Percentiles rank a stretch among this genome's conserved stretches.
Conservation (phyloP, 2,888 invertebrate genomes). For the Auanema freiburgensis region DNA sequence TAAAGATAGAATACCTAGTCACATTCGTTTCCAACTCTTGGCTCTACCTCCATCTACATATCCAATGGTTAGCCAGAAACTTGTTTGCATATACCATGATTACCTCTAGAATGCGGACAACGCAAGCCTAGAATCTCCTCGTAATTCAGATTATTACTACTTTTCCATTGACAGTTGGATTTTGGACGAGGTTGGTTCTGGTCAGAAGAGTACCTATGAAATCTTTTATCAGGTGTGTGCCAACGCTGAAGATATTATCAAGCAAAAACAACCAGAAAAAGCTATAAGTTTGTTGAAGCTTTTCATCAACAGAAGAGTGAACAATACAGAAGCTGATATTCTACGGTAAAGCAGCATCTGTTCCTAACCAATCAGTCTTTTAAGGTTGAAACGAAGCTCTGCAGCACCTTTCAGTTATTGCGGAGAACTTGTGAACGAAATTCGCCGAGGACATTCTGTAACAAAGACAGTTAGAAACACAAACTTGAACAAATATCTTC, state of each 20-base stretch:
- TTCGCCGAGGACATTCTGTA: slow-evolving; percentile 25
- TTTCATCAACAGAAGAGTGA: slow-evolving; percentile 1
- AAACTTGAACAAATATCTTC: slow-evolving; percentile 10
- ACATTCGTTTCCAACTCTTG: slow-evolving; percentile 20
- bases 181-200: slow-evolving; percentile 36
- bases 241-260: not conserved
- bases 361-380: slow-evolving; percentile 8
- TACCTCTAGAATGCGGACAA: too few species aligned
- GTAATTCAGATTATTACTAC: not conserved
- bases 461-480: not conserved
- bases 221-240: not conserved
- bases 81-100: too few species aligned
- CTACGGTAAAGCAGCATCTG: not conserved
- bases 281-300: not conserved
- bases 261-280: not conserved
- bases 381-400: slow-evolving; percentile 40
- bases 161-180: slow-evolving; percentile 54
- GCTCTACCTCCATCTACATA: slow-evolving; percentile 25
- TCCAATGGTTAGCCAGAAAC: slow-evolving; percentile 3
- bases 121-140: too few species aligned
- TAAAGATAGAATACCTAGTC: slow-evolving; percentile 36
- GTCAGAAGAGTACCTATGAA: not conserved
- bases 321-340: slow-evolving; percentile 1
- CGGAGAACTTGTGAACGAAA: slow-evolving; percentile 52
- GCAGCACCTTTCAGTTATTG: slow-evolving; percentile 61